These are phyloP conservation scores for Megaleporinus macrocephalus DNA, from an alignment of 2,113 vertebrate genomes.

Conservation along the genomic window DNA sequence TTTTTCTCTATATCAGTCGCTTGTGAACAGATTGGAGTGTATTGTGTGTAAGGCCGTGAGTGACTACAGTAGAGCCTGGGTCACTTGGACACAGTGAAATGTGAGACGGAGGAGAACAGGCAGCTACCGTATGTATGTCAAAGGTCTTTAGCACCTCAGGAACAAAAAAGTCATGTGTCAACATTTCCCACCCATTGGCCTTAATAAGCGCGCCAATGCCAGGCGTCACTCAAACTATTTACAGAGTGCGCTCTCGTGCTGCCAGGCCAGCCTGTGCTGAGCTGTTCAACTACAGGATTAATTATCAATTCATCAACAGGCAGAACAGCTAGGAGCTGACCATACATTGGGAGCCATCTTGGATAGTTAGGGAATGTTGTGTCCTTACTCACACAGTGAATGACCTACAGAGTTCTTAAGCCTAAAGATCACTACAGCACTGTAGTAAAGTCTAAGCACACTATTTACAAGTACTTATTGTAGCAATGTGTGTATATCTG, in stretches of 20 bases:
- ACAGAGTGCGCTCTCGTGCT: constrained; percentile 38
- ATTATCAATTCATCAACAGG: constrained; percentile 69
- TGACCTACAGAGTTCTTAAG: background rate
- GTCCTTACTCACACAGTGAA: constrained; percentile 18
- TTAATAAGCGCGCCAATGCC: constrained; percentile 68
- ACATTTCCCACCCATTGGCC: constrained; percentile 68
- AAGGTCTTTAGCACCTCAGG: constrained; percentile 78
- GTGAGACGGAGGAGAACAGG: constrained; percentile 60
- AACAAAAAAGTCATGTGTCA: constrained; percentile 78
- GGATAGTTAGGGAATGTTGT: constrained; percentile 1
- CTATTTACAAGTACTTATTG: background rate
- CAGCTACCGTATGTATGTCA: constrained; percentile 71
- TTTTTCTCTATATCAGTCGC: background rate
- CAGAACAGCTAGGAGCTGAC: constrained; percentile 47
- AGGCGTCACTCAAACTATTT: constrained; percentile 59
- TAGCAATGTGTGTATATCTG: no score
- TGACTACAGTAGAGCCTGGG: constrained; percentile 49
- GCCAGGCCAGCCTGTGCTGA: constrained; percentile 63
- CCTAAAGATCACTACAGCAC: background rate
- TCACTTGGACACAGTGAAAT: constrained; percentile 62
- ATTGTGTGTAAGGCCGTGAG: constrained; percentile 10
- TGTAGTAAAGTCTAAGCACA: background rate
- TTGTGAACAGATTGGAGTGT: background rate
- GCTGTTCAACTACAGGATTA: constrained; percentile 57
- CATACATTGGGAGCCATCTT: background rate